phyloP scores from a whole-genome alignment of 2,113 vertebrate species.

The Empidonax traillii region DNA sequence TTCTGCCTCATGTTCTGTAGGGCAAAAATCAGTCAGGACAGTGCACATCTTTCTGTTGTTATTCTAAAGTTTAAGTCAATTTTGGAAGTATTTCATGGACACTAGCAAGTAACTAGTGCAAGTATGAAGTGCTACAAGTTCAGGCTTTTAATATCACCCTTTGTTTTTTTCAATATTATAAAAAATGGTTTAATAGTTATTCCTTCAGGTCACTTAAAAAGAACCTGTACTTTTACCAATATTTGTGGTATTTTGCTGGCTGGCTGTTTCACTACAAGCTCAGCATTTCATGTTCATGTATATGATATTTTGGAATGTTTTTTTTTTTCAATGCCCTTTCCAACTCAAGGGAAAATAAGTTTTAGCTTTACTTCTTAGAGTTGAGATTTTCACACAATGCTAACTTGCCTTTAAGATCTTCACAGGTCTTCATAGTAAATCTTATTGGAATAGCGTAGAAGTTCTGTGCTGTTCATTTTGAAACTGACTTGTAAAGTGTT shows the following conservation, averaged over 20 bases:
- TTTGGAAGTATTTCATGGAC: neutral
- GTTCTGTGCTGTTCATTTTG: neutral
- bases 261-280: neutral
- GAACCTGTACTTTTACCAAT: neutral
- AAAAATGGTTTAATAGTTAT: neutral
- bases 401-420: neutral
- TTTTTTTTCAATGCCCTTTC: neutral
- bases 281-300: accelerated
- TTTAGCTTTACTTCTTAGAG: neutral
- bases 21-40: neutral
- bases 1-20: neutral
- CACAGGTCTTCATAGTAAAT: neutral
- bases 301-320: accelerated
- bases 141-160: neutral
- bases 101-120: neutral
- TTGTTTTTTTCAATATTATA: neutral
- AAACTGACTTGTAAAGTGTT: accelerated
- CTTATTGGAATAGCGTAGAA: neutral
- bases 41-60: neutral
- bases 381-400: neutral
- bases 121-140: accelerated
- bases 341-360: neutral
- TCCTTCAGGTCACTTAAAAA: neutral
- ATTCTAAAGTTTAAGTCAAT: neutral
- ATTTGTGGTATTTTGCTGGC: neutral